These are phyloP conservation scores for Bombyx mandarina DNA, from an alignment of 1,140 invertebrate species.

Conservation along the genomic window DNA sequence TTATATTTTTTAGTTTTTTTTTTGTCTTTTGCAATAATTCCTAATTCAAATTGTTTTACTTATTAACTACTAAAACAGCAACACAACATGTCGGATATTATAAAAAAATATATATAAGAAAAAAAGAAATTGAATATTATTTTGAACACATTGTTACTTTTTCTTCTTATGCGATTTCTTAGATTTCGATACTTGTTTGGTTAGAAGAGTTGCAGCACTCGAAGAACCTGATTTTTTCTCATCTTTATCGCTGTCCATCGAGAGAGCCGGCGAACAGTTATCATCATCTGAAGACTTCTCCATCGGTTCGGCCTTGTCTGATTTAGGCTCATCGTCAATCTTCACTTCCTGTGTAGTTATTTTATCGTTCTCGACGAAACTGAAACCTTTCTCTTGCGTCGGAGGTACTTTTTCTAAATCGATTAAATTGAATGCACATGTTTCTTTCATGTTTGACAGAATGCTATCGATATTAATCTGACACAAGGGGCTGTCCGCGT, in stretches of 20 bases:
- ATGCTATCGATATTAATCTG: constrained; percentile 63
- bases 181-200: constrained; percentile 48
- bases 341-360: constrained; percentile 54
- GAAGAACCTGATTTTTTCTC: constrained; percentile 38
- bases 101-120: constrained; percentile 20
- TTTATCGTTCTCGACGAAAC: constrained; percentile 54
- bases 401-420: constrained; percentile 51
- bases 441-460: constrained; percentile 55
- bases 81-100: constrained; percentile 17
- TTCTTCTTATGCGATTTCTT: constrained; percentile 63
- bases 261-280: constrained; percentile 46
- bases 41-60: constrained; percentile 21
- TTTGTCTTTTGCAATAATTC: constrained; percentile 30
- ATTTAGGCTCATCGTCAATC: constrained; percentile 41
- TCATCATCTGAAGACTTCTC: constrained; percentile 68
- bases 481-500: constrained; percentile 54
- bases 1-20: constrained; percentile 28
- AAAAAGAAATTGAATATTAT: constrained; percentile 20
- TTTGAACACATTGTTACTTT: constrained; percentile 47
- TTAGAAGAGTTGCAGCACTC: constrained; percentile 28
- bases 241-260: constrained; percentile 61
- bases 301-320: constrained; percentile 34
- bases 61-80: constrained; percentile 39
- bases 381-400: constrained; percentile 52
- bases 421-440: constrained; percentile 52